phyloP scores from a whole-genome alignment of 2,797 vertebrate species.

The Capromys pilorides region DNA sequence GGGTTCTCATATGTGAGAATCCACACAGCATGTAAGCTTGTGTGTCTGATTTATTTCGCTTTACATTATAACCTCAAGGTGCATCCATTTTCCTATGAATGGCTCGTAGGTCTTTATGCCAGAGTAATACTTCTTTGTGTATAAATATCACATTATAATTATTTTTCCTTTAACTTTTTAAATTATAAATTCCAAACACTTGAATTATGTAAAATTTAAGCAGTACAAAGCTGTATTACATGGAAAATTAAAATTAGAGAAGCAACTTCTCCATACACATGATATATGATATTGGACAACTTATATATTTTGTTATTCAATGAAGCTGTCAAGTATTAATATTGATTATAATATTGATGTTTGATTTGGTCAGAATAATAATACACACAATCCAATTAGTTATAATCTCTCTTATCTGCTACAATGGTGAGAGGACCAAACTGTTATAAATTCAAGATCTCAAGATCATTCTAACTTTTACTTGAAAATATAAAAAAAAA shows the following conservation, averaged over 20 bases:
- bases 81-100: neutral
- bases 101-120: neutral
- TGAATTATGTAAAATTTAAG: neutral
- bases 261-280: neutral
- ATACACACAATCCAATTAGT: neutral
- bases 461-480: neutral
- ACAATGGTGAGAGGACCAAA: neutral
- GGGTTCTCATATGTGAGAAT: neutral
- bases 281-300: neutral
- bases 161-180: neutral
- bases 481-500: neutral
- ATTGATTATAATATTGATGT: neutral
- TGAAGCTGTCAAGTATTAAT: neutral
- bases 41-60: neutral
- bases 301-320: neutral
- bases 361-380: neutral
- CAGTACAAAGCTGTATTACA: neutral
- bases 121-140: neutral
- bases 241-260: neutral
- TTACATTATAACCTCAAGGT: neutral
- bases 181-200: neutral
- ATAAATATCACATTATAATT: neutral
- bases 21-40: neutral
- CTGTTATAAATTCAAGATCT: neutral
- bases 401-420: neutral